These are phyloP conservation scores for Protonibea diacanthus DNA, from an alignment of 2,797 vertebrate species.

Conservation along the genomic window DNA sequence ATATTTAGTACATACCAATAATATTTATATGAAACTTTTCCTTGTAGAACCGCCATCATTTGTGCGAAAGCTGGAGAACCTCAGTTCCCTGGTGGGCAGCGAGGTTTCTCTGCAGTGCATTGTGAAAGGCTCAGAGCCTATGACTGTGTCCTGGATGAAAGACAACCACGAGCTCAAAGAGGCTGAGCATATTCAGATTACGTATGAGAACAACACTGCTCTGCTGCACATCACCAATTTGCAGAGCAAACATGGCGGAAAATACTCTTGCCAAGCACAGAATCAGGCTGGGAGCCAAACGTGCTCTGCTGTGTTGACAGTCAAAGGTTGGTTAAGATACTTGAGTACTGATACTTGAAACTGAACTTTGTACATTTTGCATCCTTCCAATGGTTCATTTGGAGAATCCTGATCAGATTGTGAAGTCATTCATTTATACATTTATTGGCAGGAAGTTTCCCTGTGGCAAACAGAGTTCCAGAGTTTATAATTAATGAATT, in stretches of 20 bases:
- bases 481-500: too few relatives aligned
- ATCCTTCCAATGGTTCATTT: background rate
- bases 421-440: background rate
- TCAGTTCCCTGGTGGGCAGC: slow-evolving; percentile 89
- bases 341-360: background rate
- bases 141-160: slow-evolving; percentile 94
- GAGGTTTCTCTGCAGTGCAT: slow-evolving; percentile 91
- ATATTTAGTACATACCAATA: slow-evolving; percentile 17
- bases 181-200: slow-evolving; percentile 90
- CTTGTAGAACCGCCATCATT: slow-evolving; percentile 94
- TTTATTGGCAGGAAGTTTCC: background rate
- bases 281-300: slow-evolving; percentile 97
- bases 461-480: background rate
- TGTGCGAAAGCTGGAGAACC: slow-evolving; percentile 92
- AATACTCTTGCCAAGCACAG: slow-evolving; percentile 96
- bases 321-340: slow-evolving; percentile 93
- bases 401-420: background rate
- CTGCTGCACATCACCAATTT: slow-evolving; percentile 89
- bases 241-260: slow-evolving; percentile 92
- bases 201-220: slow-evolving; percentile 90
- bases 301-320: slow-evolving; percentile 91
- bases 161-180: slow-evolving; percentile 95
- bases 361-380: background rate
- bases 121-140: slow-evolving; percentile 94
- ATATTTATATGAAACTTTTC: slow-evolving; percentile 26